Percentiles rank a stretch among this genome's conserved stretches.
phyloP scores from a whole-genome alignment of 2,888 invertebrate genomes.

The Hedya salicella region DNA sequence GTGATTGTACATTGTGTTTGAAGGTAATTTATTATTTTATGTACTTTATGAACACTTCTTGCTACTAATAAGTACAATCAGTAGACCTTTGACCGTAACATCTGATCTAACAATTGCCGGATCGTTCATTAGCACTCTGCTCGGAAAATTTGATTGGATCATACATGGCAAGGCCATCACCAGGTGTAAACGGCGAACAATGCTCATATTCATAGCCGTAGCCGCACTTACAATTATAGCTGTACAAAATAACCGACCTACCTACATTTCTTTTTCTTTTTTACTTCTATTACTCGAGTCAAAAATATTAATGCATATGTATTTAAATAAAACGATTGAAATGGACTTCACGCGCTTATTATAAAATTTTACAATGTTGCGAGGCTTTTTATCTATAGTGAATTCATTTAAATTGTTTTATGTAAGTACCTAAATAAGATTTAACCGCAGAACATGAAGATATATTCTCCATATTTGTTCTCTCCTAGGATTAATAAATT shows the following conservation, averaged over 20 bases:
- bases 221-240: neutral
- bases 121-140: constrained; percentile 50
- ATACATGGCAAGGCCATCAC: constrained; percentile 48
- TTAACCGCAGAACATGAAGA: no score
- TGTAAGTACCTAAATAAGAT: no score
- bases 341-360: no score
- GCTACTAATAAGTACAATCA: neutral
- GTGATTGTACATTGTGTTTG: constrained; percentile 7
- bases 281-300: neutral
- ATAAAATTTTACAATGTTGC: no score
- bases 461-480: no score
- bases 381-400: no score
- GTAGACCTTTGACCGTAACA: constrained; percentile 34
- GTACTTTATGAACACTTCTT: constrained; percentile 16
- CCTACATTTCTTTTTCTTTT: constrained; percentile 16
- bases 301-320: no score
- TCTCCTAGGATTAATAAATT: no score
- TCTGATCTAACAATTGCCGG: constrained; percentile 33
- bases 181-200: neutral
- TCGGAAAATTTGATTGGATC: constrained; percentile 47
- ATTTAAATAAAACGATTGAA: no score
- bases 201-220: constrained; percentile 1
- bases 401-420: no score
- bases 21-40: constrained; percentile 14
- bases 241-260: constrained; percentile 20